These are phyloP conservation scores for Catagonus wagneri DNA, from an alignment of 2,113 vertebrate genomes.

Conservation along the genomic window DNA sequence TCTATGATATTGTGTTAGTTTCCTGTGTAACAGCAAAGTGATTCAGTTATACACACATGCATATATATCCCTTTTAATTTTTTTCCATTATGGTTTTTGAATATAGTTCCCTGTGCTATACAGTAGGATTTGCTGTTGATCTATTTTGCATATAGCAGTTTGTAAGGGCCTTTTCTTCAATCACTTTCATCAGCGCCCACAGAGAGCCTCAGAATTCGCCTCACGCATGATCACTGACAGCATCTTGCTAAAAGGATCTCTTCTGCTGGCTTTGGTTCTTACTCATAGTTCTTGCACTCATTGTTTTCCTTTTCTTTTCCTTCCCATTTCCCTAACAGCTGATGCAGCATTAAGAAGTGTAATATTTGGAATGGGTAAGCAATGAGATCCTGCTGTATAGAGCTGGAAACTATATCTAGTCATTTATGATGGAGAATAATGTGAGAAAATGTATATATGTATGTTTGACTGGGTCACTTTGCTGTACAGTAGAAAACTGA, in stretches of 20 bases:
- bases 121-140: background rate
- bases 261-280: too few species aligned
- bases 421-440: too few species aligned
- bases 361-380: background rate
- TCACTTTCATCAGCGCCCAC: background rate
- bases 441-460: too few species aligned
- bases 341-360: background rate
- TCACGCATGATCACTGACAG: fast-evolving
- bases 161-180: background rate
- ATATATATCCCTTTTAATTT: fast-evolving
- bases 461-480: too few species aligned
- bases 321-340: background rate
- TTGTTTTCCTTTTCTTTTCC: background rate
- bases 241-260: fast-evolving
- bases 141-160: background rate
- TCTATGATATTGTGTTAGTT: background rate
- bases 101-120: background rate
- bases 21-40: background rate
- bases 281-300: background rate
- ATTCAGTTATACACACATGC: fast-evolving
- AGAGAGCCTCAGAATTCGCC: background rate
- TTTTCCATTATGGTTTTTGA: background rate
- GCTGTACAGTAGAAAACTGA: too few species aligned
- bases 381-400: too few species aligned
- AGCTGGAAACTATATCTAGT: too few species aligned